Percentiles rank a stretch among this genome's conserved stretches.
Conservation (phyloP, 2,888 invertebrate genomes). For the Alentia gelatinosa region DNA sequence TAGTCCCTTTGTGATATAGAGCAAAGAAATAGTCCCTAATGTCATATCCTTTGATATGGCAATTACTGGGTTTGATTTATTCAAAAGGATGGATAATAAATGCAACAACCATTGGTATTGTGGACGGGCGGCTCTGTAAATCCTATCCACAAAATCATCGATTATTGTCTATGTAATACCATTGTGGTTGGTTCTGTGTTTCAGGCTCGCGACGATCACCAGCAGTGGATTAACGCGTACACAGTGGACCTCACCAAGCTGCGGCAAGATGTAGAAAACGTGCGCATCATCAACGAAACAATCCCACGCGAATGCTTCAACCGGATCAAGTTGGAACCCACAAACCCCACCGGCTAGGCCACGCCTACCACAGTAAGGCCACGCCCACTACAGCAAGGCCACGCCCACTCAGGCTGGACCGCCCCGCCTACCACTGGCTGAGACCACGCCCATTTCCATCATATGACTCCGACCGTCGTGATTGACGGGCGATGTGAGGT, state of each 20-base stretch:
- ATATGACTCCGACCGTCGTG: not conserved
- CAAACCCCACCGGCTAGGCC: constrained; percentile 54
- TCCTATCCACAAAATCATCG: too few relatives aligned
- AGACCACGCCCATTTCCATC: not conserved
- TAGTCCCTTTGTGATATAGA: too few relatives aligned
- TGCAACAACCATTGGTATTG: too few relatives aligned
- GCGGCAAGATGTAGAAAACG: constrained; percentile 75
- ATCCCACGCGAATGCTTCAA: constrained; percentile 76
- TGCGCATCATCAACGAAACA: constrained; percentile 75
- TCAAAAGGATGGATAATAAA: too few relatives aligned
- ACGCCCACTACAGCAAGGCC: not conserved
- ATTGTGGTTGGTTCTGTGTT: not conserved
- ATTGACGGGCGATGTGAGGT: not conserved
- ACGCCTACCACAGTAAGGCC: not conserved
- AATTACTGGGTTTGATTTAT: too few relatives aligned
- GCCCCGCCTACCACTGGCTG: not conserved
- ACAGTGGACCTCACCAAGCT: constrained; percentile 71
- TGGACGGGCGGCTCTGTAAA: too few relatives aligned
- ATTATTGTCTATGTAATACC: too few relatives aligned
- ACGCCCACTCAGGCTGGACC: not conserved
- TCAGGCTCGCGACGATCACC: constrained; percentile 57
- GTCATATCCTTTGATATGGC: too few relatives aligned
- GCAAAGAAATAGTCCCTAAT: too few relatives aligned
- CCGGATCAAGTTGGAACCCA: constrained; percentile 62
- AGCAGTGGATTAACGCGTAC: constrained; percentile 66